A percentile compares a stretch with the other conserved stretches of the same genome.
Evolutionary conservation across 2,797 vertebrate genomes (phyloP).

Genomic region (Enoplosus armatus): DNA sequence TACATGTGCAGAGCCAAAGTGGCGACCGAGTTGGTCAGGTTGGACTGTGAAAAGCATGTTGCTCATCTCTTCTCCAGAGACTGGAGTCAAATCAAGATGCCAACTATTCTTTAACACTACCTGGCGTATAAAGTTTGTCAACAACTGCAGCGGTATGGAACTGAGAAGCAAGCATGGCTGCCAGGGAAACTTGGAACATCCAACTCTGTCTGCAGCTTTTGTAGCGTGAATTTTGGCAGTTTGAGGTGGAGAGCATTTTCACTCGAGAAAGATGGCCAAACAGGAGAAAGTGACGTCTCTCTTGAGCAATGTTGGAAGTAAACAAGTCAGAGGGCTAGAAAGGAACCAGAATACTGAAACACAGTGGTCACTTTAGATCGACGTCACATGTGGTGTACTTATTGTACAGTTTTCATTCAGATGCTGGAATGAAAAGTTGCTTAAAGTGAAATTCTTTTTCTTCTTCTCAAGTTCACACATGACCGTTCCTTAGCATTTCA

Average conservation of each 20-base stretch:
- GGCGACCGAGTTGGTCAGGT: conserved; percentile 10
- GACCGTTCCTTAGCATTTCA: conserved; percentile 16
- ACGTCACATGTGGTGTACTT: neutral
- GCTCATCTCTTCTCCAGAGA: neutral
- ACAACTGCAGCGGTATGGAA: neutral
- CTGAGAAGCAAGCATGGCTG: neutral
- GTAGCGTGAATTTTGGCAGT: conserved; percentile 27
- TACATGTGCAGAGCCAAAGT: conserved; percentile 28
- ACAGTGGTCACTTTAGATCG: neutral
- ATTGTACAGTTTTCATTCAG: conserved; percentile 20
- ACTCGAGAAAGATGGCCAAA: neutral
- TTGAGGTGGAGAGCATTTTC: conserved; percentile 2
- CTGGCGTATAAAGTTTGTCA: neutral
- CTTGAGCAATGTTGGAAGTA: neutral
- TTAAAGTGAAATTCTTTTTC: conserved; percentile 24
- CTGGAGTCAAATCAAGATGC: neutral
- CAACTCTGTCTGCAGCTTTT: neutral
- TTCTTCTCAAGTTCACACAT: neutral
- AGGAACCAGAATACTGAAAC: conserved; percentile 45
- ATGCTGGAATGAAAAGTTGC: conserved; percentile 25
- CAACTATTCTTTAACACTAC: conserved; percentile 1
- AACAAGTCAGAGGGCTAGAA: neutral
- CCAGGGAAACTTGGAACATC: neutral
- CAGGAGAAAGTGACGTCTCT: neutral
- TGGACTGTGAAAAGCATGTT: neutral